Conservation (phyloP, 2,888 invertebrate genomes). For the Stenurella melanura region DNA sequence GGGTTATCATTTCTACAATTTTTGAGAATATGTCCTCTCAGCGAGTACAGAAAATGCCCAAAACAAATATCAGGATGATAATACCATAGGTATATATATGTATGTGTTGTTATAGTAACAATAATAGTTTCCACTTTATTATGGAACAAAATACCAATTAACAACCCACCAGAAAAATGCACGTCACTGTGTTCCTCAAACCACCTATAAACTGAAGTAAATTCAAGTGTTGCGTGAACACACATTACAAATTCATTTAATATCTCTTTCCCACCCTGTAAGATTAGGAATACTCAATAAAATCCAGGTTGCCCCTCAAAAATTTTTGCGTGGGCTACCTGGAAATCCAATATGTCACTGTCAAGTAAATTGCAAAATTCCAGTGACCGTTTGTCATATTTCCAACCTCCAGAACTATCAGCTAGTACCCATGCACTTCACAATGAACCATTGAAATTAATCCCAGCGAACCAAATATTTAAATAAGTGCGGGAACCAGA, state of each 20-base stretch:
- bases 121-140: no score
- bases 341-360: conserved; percentile 15
- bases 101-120: no score
- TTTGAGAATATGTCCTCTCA: no score
- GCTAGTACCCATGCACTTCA: neutral
- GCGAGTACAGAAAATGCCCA: no score
- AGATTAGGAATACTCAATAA: neutral
- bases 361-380: conserved; percentile 32
- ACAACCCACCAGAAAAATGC: no score
- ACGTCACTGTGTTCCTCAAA: no score
- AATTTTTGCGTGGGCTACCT: neutral
- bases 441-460: conserved; percentile 13
- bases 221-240: no score
- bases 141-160: no score
- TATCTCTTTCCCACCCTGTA: neutral
- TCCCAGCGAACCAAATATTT: conserved; percentile 39
- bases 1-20: no score
- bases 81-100: no score
- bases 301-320: conserved; percentile 9
- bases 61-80: no score
- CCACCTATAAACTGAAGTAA: no score
- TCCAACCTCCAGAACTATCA: conserved; percentile 14
- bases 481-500: conserved; percentile 52
- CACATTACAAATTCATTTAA: neutral
- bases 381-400: conserved; percentile 31